Percentiles rank a stretch among this genome's conserved stretches.
phyloP scores from a whole-genome alignment of 2,888 invertebrate genomes.

The Amphipoea lucens region DNA sequence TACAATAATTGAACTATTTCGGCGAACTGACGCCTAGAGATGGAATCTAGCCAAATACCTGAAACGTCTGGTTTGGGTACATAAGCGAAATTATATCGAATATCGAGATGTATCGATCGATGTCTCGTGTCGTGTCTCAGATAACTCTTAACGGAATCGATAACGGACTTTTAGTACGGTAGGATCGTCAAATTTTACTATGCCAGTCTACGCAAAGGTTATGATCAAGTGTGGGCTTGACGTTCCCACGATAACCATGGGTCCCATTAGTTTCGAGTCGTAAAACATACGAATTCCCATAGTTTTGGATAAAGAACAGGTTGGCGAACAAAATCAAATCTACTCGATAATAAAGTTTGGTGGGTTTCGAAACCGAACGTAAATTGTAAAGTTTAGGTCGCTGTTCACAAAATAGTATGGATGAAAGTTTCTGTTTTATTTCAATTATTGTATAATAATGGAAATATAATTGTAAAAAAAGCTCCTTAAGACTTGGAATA shows the following conservation, averaged over 20 bases:
- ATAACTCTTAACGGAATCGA: slow-evolving; percentile 26
- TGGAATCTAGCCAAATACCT: slow-evolving; percentile 76
- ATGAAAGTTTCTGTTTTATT: neutral
- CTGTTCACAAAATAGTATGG: neutral
- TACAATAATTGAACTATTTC: slow-evolving; percentile 67
- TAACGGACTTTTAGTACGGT: slow-evolving; percentile 42
- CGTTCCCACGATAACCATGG: slow-evolving; percentile 41
- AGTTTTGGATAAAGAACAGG: neutral
- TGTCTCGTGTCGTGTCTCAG: slow-evolving; percentile 37
- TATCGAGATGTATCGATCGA: slow-evolving; percentile 41
- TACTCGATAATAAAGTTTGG: neutral
- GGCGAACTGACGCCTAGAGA: slow-evolving; percentile 63
- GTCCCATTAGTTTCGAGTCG: slow-evolving; percentile 30
- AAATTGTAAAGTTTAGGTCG: slow-evolving; percentile 6
- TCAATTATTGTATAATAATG: neutral
- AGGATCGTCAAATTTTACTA: slow-evolving; percentile 51
- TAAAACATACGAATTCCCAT: slow-evolving; percentile 29
- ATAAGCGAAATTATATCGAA: slow-evolving; percentile 24
- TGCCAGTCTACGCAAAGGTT: slow-evolving; percentile 41
- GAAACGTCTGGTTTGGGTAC: slow-evolving; percentile 44
- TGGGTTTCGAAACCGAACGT: neutral
- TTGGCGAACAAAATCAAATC: slow-evolving; percentile 5
- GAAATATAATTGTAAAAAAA: slow-evolving; percentile 24
- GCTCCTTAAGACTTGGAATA: slow-evolving; percentile 7
- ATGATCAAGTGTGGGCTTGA: slow-evolving; percentile 38